Base-by-base conservation (phyloP, 2,797 vertebrate genomes). In the Yasuhikotakia modesta region DNA sequence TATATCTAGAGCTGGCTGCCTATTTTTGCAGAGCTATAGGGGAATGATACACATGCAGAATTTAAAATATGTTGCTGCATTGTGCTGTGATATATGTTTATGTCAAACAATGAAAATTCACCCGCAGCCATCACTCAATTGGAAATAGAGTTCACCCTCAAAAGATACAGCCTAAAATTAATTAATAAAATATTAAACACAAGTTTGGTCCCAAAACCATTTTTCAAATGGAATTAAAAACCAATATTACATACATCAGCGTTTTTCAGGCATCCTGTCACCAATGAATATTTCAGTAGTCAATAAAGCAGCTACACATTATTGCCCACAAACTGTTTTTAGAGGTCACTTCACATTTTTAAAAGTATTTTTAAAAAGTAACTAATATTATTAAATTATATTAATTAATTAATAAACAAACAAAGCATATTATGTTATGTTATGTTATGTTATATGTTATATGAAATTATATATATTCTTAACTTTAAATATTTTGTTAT, bases 51-150 rank as follows among this genome's bases (percentile, higher is more conserved):
- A 65, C 32, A 50, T 53, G 24, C 48, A 27, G 68, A 64, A 78
- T 71, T 55, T 57, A 7, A 78, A 78, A 50, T 71, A 78, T 64
- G 70, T 55, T 78, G 21, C 68, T 27, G 58, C 68, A 71, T 53
- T 78, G 57, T 70, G 58, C 30, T 70, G 27, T 64, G 30, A 43
- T 12, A 27, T 67, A 43, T 10, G 12, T 1, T 13, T 43, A 30
- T 77, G 27, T 60, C 27, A 61, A 48, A 76, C 10, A 12, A 13
- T 35, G n/a, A 67, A 17, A 22, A 53, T 50, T 14, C 5, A 2
- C 17, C 48, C 52, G 5, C 4, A 39, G 50, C 30, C 39, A 65
- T 67, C 66, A 8, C n/a, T 27, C 27, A 30, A 57, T 46, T 57
- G 22, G 21, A 8, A 39, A 48, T 4, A 39, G n/a, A 17, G 30